Percentiles rank a stretch among this genome's conserved stretches.
phyloP scores from a whole-genome alignment of 1,140 invertebrate species.

The Eufriesea mexicana region DNA sequence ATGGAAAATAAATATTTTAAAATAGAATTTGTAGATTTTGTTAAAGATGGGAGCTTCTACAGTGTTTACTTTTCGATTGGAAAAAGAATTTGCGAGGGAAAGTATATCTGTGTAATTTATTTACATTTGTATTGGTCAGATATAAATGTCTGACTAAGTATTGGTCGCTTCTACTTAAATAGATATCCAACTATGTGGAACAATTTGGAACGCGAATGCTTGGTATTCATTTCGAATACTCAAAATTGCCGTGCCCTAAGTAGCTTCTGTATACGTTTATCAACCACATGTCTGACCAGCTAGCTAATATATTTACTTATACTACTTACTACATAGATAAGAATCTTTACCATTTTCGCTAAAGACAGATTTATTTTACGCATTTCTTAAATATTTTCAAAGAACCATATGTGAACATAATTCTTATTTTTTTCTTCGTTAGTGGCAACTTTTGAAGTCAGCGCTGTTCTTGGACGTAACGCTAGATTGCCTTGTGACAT shows the following conservation, averaged over 20 bases:
- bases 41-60: background rate
- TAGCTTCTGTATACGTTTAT: background rate
- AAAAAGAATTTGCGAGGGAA: background rate
- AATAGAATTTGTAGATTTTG: background rate
- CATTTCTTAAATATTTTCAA: background rate
- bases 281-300: background rate
- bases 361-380: background rate
- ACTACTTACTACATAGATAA: background rate
- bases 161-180: background rate
- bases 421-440: slow-evolving; percentile 46
- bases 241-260: background rate
- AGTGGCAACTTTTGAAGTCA: slow-evolving; percentile 89
- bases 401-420: background rate
- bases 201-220: background rate
- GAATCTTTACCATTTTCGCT: too few species aligned
- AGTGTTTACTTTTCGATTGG: background rate
- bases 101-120: background rate
- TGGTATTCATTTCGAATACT: background rate
- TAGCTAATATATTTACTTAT: background rate
- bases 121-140: too few species aligned
- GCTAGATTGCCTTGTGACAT: slow-evolving; percentile 93
- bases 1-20: background rate
- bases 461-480: slow-evolving; percentile 90
- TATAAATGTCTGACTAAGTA: background rate
- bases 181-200: too few species aligned